These are phyloP conservation scores for Bombyx mori DNA, from an alignment of 1,140 invertebrate species.

Conservation along the genomic window ASM3026992v2 NC_085128.1:6442001-6442500, in stretches of 20 bases:
- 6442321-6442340: neutral
- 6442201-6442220: too few species aligned
- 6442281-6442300: too few species aligned
- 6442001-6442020: slow-evolving; percentile 14
- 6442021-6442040: neutral
- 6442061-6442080: slow-evolving; percentile 9
- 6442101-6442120: neutral
- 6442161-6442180: too few species aligned
- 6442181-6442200: too few species aligned
- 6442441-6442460: slow-evolving; percentile 72
- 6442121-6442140: too few species aligned
- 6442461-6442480: slow-evolving; percentile 71
- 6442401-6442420: slow-evolving; percentile 69
- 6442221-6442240: too few species aligned
- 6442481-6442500: slow-evolving; percentile 71
- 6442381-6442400: slow-evolving; percentile 68
- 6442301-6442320: too few species aligned
- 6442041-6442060: slow-evolving; percentile 6
- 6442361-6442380: slow-evolving; percentile 69
- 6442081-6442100: slow-evolving; percentile 7
- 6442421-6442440: slow-evolving; percentile 67
- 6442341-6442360: slow-evolving; percentile 51
- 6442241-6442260: too few species aligned
- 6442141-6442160: too few species aligned
- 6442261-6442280: too few species aligned